Base-by-base conservation (phyloP, 2,113 vertebrate genomes). In the Bolborhynchus lineola region DNA sequence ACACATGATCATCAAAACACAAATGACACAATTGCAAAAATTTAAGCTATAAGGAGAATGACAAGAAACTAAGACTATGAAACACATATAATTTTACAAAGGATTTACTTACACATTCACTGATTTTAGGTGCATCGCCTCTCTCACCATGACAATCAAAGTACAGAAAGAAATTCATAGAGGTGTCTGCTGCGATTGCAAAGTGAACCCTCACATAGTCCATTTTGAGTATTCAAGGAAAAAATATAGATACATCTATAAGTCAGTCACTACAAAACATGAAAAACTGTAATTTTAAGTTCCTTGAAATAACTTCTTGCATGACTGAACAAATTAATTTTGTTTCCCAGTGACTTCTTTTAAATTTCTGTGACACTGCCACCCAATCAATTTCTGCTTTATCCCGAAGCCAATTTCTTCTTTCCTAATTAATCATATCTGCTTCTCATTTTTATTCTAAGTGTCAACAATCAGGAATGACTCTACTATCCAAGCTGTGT, bases 361-460 rank as follows among this genome's bases (percentile, higher is more conserved):
- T 60, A 13, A 60, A 88, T 55, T 85, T 53, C 50, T 60, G 6
- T 42, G 57, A 76, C 31, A 76, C 4, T 71, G 64, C 57, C 67
- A 68, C 50, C 39, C 39, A 49, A 49, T 23, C 13, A 65, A 42
- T 68, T 87, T 60, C 55, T 3, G 9, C 81, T 65, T 75, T 71
- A 50, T 57, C 75, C 42, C 44, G 14, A 84, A 62, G 39, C 65
- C 81, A 91, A 77, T 74, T 80, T 78, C 35, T 52, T 80, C 69
- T 50, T 82, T 82, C 60, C 3, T 28, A 77, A n/a, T 92, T 88
- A 87, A 77, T 92, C 83, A 81, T 72, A 90, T 72, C 67, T 79
- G n/a, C 60, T 90, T 74, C 91, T 79, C 42, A 82, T 44, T 94
- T 96, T 88, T 90, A 62, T 88, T 89, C 53, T 23, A 92, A 96